A percentile compares a stretch with the other conserved stretches of the same genome.
phyloP scores from a whole-genome alignment of 1,140 invertebrate species.

The Diabrotica virgifera region DNA sequence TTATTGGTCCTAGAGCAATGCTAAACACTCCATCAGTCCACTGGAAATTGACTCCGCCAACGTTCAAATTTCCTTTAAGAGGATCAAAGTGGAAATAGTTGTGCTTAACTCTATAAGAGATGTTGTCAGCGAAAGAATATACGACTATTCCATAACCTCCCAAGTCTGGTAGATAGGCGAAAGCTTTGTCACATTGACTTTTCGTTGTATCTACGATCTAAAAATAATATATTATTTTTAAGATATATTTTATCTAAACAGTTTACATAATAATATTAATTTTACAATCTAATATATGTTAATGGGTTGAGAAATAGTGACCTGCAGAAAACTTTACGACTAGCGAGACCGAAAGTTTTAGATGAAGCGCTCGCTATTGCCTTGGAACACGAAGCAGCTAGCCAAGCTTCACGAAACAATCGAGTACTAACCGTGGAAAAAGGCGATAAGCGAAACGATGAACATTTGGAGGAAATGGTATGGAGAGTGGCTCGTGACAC shows the following conservation, averaged over 20 bases:
- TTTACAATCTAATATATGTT: too few relatives aligned
- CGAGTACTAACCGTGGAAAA: too few relatives aligned
- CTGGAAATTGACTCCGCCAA: slow-evolving; percentile 71
- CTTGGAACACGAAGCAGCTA: too few relatives aligned
- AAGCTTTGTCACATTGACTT: slow-evolving; percentile 68
- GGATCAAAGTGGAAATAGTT: slow-evolving; percentile 82
- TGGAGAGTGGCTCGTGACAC: too few relatives aligned
- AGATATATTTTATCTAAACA: background rate
- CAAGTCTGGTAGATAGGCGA: slow-evolving; percentile 72
- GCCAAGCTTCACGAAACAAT: too few relatives aligned
- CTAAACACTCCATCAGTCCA: slow-evolving; percentile 76
- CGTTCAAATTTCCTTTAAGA: slow-evolving; percentile 65
- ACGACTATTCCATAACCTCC: slow-evolving; percentile 71
- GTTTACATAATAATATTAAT: too few relatives aligned
- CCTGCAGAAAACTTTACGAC: too few relatives aligned
- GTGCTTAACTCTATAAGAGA: slow-evolving; percentile 73
- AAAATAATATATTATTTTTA: slow-evolving; percentile 20
- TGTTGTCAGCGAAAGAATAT: slow-evolving; percentile 67
- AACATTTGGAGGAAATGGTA: too few relatives aligned
- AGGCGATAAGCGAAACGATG: too few relatives aligned
- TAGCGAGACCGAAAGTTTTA: too few relatives aligned
- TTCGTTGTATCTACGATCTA: slow-evolving; percentile 62
- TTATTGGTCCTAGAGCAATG: slow-evolving; percentile 53
- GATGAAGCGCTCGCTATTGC: too few relatives aligned
- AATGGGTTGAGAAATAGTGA: too few relatives aligned